Percentiles rank a stretch among this genome's conserved stretches.
Evolutionary conservation across 2,888 invertebrate genomes (phyloP).

Genomic region (Amorpha juglandis): DNA sequence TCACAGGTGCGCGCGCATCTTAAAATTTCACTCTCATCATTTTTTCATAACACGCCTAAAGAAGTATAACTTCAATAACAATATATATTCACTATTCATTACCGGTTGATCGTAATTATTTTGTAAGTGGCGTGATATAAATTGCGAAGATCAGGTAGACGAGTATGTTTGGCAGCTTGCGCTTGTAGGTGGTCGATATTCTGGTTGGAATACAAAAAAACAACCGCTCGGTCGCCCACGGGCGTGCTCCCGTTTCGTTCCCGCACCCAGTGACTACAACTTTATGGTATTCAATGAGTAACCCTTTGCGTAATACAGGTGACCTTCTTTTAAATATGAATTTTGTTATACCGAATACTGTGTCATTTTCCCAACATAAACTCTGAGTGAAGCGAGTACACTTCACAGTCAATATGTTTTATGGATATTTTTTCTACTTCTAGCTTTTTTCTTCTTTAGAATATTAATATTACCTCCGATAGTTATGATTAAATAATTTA

Average conservation of each 20-base stretch:
- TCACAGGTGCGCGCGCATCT: no score
- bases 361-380: constrained; percentile 11
- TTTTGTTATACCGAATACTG: constrained; percentile 20
- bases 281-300: constrained; percentile 67
- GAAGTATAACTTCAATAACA: no score
- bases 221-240: constrained; percentile 57
- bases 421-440: background rate
- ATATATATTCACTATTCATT: background rate
- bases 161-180: constrained; percentile 52
- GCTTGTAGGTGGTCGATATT: constrained; percentile 70
- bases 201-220: constrained; percentile 62
- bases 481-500: no score
- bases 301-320: constrained; percentile 71
- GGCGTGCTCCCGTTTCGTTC: constrained; percentile 31
- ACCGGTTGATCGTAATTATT: background rate
- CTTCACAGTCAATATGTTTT: no score
- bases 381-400: background rate
- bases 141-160: constrained; percentile 40
- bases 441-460: no score
- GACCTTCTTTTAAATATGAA: constrained; percentile 58
- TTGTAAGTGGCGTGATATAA: constrained; percentile 30
- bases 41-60: no score
- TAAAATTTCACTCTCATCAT: no score
- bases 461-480: no score
- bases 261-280: constrained; percentile 55